These are phyloP conservation scores for Aphis craccivora DNA, from an alignment of 1,140 invertebrate species.

Conservation along the genomic window DNA sequence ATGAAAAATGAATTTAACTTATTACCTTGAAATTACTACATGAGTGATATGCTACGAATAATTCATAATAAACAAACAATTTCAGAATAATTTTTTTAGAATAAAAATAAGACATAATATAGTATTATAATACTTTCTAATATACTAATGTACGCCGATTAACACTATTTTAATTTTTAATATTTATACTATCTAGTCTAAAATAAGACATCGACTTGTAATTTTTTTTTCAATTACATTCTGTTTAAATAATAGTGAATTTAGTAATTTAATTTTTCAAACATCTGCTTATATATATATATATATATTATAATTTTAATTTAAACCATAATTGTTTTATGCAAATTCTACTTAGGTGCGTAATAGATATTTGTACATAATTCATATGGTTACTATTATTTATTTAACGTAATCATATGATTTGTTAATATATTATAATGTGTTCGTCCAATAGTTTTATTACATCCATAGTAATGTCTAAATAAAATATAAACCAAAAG, in stretches of 20 bases:
- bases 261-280: neutral
- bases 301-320: neutral
- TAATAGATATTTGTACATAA: neutral
- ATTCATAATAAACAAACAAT: neutral
- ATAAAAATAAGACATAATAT: neutral
- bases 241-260: neutral
- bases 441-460: neutral
- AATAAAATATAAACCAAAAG: neutral
- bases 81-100: too few relatives aligned
- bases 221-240: neutral
- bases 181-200: neutral
- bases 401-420: neutral
- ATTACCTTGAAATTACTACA: neutral
- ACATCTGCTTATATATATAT: too few relatives aligned
- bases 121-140: neutral
- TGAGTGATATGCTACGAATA: neutral
- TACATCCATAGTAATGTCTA: neutral
- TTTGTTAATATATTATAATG: neutral
- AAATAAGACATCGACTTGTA: neutral
- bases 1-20: neutral
- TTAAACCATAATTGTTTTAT: neutral
- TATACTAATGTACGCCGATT: too few relatives aligned
- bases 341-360: neutral
- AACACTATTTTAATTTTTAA: neutral
- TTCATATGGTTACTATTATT: neutral